Evolutionary conservation across 2,113 vertebrate genomes (phyloP).

Genomic region (Accipiter cooperii): DNA sequence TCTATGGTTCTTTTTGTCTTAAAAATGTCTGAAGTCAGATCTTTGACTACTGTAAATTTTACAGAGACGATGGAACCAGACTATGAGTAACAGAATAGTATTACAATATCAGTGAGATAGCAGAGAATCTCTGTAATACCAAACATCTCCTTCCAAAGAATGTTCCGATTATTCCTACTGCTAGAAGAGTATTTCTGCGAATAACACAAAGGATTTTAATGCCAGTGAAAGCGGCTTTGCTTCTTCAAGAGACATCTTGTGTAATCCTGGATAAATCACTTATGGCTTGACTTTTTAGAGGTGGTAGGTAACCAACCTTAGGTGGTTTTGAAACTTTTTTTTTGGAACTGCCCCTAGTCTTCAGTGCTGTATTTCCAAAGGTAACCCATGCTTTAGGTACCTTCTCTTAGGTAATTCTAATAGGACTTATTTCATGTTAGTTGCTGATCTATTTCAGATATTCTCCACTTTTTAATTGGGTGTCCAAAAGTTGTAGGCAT

Average conservation of each 20-base stretch:
- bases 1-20: not conserved
- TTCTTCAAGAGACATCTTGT: not conserved
- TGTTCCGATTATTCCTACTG: not conserved
- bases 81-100: not conserved
- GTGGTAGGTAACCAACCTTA: not conserved
- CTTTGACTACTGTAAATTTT: not conserved
- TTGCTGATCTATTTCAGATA: not conserved
- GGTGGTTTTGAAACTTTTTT: not conserved
- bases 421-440: not conserved
- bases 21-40: not conserved
- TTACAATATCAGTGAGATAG: not conserved
- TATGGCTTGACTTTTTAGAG: not conserved
- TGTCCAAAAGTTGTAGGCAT: not conserved
- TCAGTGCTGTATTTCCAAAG: not conserved
- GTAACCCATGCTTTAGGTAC: not conserved
- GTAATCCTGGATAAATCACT: not conserved
- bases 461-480: not conserved
- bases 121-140: not conserved
- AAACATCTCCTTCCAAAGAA: not conserved
- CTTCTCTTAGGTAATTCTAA: not conserved
- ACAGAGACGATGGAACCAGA: not conserved
- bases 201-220: not conserved
- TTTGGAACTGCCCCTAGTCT: not conserved
- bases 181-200: not conserved
- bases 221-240: not conserved